phyloP scores from a whole-genome alignment of 1,140 invertebrate genomes.

The Rhopalosiphum padi region DNA sequence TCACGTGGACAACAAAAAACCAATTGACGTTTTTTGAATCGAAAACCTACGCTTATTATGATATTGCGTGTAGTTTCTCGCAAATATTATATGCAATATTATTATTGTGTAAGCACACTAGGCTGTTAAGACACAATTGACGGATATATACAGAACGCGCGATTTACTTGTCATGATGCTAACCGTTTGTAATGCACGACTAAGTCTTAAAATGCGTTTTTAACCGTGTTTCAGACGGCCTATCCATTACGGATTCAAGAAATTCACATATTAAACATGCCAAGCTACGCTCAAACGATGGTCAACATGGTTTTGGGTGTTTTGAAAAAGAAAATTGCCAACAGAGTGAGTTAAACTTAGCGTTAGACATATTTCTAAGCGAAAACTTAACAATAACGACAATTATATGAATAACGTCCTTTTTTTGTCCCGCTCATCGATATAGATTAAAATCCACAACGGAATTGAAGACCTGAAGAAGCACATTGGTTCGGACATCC shows the following conservation, averaged over 20 bases:
- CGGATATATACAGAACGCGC: not conserved
- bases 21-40: not conserved
- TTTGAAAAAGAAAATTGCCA: conserved; percentile 42
- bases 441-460: conserved; percentile 33
- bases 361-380: not conserved
- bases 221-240: not conserved
- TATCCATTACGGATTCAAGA: conserved; percentile 37
- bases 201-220: not conserved
- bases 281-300: not conserved
- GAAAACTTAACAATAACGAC: not conserved
- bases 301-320: conserved; percentile 4
- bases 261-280: conserved; percentile 38
- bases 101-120: not conserved
- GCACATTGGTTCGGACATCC: not conserved
- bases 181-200: not conserved
- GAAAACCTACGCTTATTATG: too few species aligned
- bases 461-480: not conserved
- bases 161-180: not conserved
- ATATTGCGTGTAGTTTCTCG: too few species aligned
- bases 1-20: too few species aligned
- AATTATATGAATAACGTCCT: not conserved
- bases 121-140: not conserved
- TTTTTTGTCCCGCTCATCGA: not conserved
- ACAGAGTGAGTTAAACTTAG: not conserved
- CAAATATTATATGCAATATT: not conserved